Percentiles rank a stretch among this genome's conserved stretches.
These are phyloP conservation scores for Amblyjoppa fuscipennis DNA, from an alignment of 2,888 invertebrate genomes.

Conservation along the genomic window DNA sequence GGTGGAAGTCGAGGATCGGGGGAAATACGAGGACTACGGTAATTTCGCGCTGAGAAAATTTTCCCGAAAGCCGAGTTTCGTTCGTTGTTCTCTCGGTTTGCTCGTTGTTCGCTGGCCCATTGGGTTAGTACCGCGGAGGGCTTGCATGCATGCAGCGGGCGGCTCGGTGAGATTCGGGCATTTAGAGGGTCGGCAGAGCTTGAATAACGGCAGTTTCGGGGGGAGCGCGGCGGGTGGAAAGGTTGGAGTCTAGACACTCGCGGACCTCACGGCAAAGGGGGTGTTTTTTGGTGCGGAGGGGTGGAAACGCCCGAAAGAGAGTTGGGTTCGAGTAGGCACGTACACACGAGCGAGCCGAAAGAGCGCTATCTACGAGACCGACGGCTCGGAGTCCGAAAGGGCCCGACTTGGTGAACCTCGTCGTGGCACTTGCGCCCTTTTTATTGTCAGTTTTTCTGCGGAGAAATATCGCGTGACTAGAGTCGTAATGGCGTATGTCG, in stretches of 20 bases:
- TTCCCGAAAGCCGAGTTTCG: constrained; percentile 39
- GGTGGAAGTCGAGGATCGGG: neutral
- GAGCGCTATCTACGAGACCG: neutral
- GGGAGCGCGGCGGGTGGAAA: no score
- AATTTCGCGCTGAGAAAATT: constrained; percentile 35
- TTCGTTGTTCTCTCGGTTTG: constrained; percentile 64
- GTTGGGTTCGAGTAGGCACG: constrained; percentile 14
- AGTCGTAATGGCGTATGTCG: no score
- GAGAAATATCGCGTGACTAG: no score
- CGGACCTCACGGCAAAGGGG: constrained; percentile 44
- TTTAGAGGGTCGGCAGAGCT: constrained; percentile 59
- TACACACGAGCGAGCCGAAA: constrained; percentile 16
- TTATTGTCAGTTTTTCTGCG: neutral
- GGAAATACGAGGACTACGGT: constrained; percentile 40
- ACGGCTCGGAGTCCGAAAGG: neutral
- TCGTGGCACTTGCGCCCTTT: neutral
- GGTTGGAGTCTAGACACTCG: constrained; percentile 64
- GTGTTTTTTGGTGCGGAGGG: constrained; percentile 35
- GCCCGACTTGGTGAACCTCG: no score
- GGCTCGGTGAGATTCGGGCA: constrained; percentile 42
- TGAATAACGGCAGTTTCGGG: constrained; percentile 68
- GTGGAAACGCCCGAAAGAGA: constrained; percentile 19
- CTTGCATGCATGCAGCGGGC: neutral
- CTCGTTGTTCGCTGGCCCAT: constrained; percentile 50
- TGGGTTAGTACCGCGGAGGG: constrained; percentile 6